Conservation (phyloP, 2,113 vertebrate species). For the Pseudolaguvia tuberculata region DNA sequence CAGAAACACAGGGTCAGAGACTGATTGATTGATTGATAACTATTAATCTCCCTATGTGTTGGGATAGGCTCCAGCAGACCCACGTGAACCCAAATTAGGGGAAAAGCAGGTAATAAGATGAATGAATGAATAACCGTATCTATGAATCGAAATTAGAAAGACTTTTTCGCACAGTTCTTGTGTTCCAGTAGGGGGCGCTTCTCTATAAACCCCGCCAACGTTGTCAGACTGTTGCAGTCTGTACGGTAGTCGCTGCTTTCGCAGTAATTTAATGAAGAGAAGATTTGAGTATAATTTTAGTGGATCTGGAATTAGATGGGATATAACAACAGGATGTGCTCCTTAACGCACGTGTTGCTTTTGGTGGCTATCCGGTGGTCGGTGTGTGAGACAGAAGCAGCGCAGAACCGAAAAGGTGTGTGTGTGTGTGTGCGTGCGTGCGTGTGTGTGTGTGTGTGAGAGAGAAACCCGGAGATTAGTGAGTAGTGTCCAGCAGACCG, state of each 20-base stretch:
- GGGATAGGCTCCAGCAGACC: too few relatives aligned
- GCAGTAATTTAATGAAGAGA: slow-evolving; percentile 51
- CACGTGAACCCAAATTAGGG: too few relatives aligned
- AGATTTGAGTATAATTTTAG: slow-evolving; percentile 52
- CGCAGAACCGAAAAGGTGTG: slow-evolving; percentile 65
- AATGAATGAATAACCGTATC: too few relatives aligned
- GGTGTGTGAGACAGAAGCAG: slow-evolving; percentile 55
- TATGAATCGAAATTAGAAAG: too few relatives aligned
- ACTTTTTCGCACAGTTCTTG: not conserved
- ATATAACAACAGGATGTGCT: slow-evolving; percentile 47
- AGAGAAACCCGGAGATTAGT: too few relatives aligned
- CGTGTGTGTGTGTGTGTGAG: too few relatives aligned
- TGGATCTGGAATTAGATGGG: slow-evolving; percentile 34
- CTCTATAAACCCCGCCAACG: slow-evolving; percentile 44
- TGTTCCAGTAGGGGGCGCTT: slow-evolving; percentile 63
- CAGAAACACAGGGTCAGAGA: too few relatives aligned
- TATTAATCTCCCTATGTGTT: too few relatives aligned
- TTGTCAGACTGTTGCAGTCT: slow-evolving; percentile 46
- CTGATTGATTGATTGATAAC: too few relatives aligned
- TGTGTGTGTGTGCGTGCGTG: too few relatives aligned
- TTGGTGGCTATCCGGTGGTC: slow-evolving; percentile 58
- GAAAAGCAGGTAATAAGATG: too few relatives aligned
- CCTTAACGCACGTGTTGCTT: slow-evolving; percentile 60
- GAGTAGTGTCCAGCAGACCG: too few relatives aligned
- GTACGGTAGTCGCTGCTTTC: slow-evolving; percentile 51